Conservation (phyloP, 2,113 vertebrate genomes). For the Osmerus mordax region DNA sequence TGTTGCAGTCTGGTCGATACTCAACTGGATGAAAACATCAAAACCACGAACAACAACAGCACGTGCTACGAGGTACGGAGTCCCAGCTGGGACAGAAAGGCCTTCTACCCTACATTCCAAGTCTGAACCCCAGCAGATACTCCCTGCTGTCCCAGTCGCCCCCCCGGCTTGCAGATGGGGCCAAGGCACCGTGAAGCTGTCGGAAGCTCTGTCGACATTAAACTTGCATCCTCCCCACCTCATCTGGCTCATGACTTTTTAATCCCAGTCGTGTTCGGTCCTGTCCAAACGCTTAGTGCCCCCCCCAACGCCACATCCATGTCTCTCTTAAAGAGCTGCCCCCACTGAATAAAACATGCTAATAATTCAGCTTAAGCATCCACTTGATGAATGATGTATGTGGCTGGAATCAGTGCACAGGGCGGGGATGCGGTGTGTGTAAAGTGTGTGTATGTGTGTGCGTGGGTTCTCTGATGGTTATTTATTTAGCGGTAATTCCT, state of each 20-base stretch:
- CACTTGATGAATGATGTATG: constrained; percentile 50
- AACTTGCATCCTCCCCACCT: constrained; percentile 33
- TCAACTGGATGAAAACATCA: neutral
- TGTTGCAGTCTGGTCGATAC: neutral
- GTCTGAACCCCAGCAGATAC: neutral
- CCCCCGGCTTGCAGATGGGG: neutral
- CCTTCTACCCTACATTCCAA: too few species aligned
- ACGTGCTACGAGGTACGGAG: neutral
- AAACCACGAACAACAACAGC: neutral
- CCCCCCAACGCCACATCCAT: neutral
- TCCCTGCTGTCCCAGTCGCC: neutral
- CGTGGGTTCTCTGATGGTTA: constrained; percentile 13
- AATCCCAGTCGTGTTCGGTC: constrained; percentile 36
- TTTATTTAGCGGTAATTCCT: constrained; percentile 48
- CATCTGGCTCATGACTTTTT: constrained; percentile 51
- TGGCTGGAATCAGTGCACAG: constrained; percentile 46
- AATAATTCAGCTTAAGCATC: constrained; percentile 61
- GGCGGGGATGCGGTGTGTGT: neutral
- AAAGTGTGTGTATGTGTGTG: neutral
- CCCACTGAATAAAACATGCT: constrained; percentile 57
- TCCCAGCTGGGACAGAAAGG: constrained; percentile 15
- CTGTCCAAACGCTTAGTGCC: constrained; percentile 15
- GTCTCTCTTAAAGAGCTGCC: neutral
- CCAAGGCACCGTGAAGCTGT: neutral
- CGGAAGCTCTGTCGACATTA: constrained; percentile 28